phyloP scores from a whole-genome alignment of 2,888 invertebrate genomes.

The Calameuta idolon region DNA sequence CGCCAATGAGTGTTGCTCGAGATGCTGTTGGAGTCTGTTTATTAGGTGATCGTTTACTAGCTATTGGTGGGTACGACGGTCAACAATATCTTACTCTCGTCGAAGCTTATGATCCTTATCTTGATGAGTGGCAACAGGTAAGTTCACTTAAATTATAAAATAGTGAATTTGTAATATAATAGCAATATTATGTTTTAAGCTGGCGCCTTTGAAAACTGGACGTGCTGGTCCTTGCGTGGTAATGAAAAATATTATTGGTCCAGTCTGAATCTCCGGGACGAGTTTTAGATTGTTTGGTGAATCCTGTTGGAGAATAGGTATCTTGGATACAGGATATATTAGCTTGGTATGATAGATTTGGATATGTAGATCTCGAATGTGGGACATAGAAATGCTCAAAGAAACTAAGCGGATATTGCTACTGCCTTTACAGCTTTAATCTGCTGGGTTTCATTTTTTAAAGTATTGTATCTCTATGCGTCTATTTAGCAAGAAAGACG shows the following conservation, averaged over 20 bases:
- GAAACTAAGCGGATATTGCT: background rate
- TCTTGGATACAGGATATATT: background rate
- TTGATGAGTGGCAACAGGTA: constrained; percentile 79
- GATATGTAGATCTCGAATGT: background rate
- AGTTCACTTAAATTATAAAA: constrained; percentile 22
- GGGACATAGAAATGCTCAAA: background rate
- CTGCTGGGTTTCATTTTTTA: background rate
- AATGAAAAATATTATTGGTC: constrained; percentile 42
- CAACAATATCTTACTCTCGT: constrained; percentile 87
- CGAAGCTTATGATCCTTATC: constrained; percentile 89
- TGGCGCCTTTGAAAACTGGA: constrained; percentile 83
- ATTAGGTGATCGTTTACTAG: constrained; percentile 84
- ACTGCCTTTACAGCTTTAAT: background rate
- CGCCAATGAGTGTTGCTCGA: constrained; percentile 84
- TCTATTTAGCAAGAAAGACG: background rate
- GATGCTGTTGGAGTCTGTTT: constrained; percentile 91
- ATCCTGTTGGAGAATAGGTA: background rate
- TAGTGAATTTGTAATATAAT: constrained; percentile 9
- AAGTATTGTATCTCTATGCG: background rate
- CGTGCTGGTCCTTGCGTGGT: constrained; percentile 92
- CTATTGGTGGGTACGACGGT: constrained; percentile 93
- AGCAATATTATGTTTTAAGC: constrained; percentile 58
- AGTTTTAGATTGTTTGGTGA: too few relatives aligned
- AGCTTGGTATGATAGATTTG: background rate
- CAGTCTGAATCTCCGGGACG: background rate